A percentile compares a stretch with the other conserved stretches of the same genome.
phyloP scores from a whole-genome alignment of 2,888 invertebrate genomes.

The Quadroppia sp. region DNA sequence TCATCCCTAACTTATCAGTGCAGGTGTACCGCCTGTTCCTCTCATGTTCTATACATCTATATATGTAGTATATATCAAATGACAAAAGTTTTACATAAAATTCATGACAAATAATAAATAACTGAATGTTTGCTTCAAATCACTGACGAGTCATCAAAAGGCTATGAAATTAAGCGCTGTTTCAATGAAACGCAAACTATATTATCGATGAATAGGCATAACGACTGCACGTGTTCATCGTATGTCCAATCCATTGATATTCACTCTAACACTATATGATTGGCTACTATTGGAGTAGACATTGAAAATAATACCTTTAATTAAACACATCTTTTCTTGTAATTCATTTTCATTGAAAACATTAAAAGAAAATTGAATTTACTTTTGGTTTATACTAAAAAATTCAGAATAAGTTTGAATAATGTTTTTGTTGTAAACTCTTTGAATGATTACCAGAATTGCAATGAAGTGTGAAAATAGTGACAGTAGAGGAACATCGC shows the following conservation, averaged over 20 bases:
- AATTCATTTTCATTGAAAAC: too few species aligned
- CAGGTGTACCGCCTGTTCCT: slow-evolving; percentile 8
- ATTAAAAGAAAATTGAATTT: too few species aligned
- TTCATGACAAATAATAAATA: slow-evolving; percentile 17
- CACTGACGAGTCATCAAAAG: slow-evolving; percentile 10
- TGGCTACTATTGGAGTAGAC: too few species aligned
- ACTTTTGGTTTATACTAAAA: too few species aligned
- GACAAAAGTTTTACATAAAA: background rate
- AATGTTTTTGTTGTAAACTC: slow-evolving; percentile 9
- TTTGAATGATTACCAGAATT: background rate
- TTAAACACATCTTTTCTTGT: too few species aligned
- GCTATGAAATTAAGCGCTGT: background rate
- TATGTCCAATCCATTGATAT: too few species aligned
- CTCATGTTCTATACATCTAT: background rate
- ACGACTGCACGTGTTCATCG: slow-evolving; percentile 16
- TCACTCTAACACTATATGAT: too few species aligned
- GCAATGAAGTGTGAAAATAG: slow-evolving; percentile 21
- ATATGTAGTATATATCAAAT: slow-evolving; percentile 23
- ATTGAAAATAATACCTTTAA: too few species aligned
- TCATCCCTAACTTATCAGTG: background rate
- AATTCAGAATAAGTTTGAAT: background rate
- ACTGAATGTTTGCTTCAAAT: background rate
- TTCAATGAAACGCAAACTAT: background rate
- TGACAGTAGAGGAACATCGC: slow-evolving; percentile 13
- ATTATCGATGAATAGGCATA: background rate